Base-by-base conservation (phyloP, 1,140 invertebrate genomes). In the Drosophila pallidifrons region DNA sequence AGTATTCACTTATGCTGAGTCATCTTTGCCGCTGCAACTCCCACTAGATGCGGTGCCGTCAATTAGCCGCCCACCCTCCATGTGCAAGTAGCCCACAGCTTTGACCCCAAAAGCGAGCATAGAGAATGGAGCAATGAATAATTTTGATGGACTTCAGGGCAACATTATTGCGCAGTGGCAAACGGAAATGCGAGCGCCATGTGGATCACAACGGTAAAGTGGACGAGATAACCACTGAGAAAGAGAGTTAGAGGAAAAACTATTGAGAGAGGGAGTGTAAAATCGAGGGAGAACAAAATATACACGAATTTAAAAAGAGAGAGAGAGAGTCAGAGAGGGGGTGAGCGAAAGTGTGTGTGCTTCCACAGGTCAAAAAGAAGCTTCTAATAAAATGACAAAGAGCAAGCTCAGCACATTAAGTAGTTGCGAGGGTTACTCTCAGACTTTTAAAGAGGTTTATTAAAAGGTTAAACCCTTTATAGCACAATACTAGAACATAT, bases 161-260 rank as follows among this genome's bases (percentile, higher is more conserved):
- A 25, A 28, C 35, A 38, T 5, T 75, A 76, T 79, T 75, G 73
- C 67, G 73, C 59, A 59, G 38, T 57, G 35, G 58, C 54, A 60
- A 75, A 25, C 77, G 77, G 77, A 79, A 77, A 54, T 73, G 59
- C 77, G 67, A 73, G 74, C 52, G 68, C 77, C 74, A 76, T 76
- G 73, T 79, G 73, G 61, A 79, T 61, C 63, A 72, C 61, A 79
- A 79, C 68, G 77, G 77, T 76, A 79, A 71, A 71, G 35, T 54
- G 60, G 60, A n/a, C 16, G 13, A 45, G 8, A 49, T 35, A 57
- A 10, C 8, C 3, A 25, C 0, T 8, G 30, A 10, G 2, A 51
- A 32, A 47, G 41, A 49, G 28, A 65, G 61, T 38, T 16, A 32
- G 28, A 41, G 41, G 25, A 30, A 49, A 46, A 11, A 28, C 6